Evolutionary conservation across 2,797 vertebrate genomes (phyloP), one percentile per base, ranked within the genome.

Genomic region (Brotogeris chrysoptera): DNA sequence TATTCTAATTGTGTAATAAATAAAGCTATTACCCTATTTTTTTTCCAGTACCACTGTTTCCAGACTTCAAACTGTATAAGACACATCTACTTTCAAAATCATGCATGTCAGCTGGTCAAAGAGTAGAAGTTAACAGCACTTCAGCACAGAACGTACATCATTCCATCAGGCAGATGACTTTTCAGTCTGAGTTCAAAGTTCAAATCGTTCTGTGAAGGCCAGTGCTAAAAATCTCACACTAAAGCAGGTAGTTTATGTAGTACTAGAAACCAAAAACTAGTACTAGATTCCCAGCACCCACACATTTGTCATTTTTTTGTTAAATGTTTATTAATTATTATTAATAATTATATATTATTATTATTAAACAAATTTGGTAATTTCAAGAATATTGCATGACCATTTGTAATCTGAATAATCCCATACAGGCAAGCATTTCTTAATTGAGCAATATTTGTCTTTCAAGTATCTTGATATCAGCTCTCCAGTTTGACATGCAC

Each of bases 381-480:
- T 74, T 80, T 68, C 72, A 91, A 96, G 90, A 94, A 84, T 23
- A 78, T 5, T 89, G 41, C 92, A 74, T 76, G 86, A 88, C 30
- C 19, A 3, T 66, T 78, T 44, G 88, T 69, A 88, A 94, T 88
- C 69, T 63, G 47, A 87, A 86, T 50, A 95, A 90, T 60, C 49
- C 77, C 46, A 74, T 39, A 55, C 1, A 87, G 50, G 60, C 44
- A 91, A 95, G 60, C 69, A 61, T 81, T 92, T 65, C 61, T 36
- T 89, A 94, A 93, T 0, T n/a, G 34, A 84, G 89, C 66, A 69
- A 38, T 80, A 47, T 86, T 91, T 93, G 65, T 73, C 92, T 93
- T 97, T 95, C 91, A 94, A 93, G 93, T 47, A 91, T 84, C 49
- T 86, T 46, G 17, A 91, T 52, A 91, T 78, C 39, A 93, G 83